Conservation (phyloP, 37 sponge, comb jelly and placozoan species). For the Corticium candelabrum region DNA sequence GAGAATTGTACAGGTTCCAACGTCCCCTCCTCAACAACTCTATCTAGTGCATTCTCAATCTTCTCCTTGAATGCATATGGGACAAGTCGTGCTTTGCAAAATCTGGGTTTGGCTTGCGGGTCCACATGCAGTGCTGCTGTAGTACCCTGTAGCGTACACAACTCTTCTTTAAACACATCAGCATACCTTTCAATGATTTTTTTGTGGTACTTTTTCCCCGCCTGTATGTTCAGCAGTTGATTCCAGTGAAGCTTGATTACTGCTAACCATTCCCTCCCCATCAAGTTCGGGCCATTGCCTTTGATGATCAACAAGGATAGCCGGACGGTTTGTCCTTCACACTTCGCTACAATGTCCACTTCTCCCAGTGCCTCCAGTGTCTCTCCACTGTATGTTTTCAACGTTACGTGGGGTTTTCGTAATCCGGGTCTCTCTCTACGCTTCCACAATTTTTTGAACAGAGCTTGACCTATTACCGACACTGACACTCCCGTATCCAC, state of each 20-base stretch:
- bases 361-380: background rate
- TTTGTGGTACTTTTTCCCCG: too few relatives aligned
- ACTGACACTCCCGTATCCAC: background rate
- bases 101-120: constrained; percentile 9
- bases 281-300: background rate
- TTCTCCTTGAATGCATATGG: constrained; percentile 22
- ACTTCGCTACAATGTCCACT: too few relatives aligned
- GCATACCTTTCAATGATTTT: constrained; percentile 2
- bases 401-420: too few relatives aligned
- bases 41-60: constrained; percentile 23
- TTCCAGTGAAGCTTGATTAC: background rate
- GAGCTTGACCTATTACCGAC: background rate
- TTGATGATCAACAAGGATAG: background rate
- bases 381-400: background rate
- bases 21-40: constrained; percentile 11
- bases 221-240: too few relatives aligned
- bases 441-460: background rate
- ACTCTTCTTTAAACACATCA: constrained; percentile 13
- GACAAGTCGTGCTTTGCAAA: constrained; percentile 19
- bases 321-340: background rate
- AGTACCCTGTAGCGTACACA: background rate
- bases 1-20: constrained; percentile 15
- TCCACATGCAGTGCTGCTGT: constrained; percentile 15
- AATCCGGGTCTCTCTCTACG: background rate
- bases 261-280: background rate